phyloP scores from a whole-genome alignment of 2,113 vertebrate genomes.

The Irena cyanogastra region DNA sequence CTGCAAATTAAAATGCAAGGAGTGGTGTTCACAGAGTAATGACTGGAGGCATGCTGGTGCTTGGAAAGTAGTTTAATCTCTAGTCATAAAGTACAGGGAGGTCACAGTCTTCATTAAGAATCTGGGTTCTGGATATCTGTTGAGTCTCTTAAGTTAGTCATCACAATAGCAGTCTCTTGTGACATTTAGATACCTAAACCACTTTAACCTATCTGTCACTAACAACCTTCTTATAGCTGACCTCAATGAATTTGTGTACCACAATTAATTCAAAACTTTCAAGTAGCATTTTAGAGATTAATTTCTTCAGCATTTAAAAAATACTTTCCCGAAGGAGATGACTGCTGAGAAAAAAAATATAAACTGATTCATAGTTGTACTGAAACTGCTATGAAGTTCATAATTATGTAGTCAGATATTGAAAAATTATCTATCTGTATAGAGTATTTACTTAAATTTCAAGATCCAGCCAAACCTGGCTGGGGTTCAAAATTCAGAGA shows the following conservation, averaged over 20 bases:
- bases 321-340: background rate
- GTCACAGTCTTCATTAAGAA: background rate
- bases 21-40: background rate
- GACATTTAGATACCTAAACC: background rate
- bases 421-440: background rate
- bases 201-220: background rate
- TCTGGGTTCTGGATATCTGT: background rate
- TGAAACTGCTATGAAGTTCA: background rate
- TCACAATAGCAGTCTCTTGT: background rate
- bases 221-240: background rate
- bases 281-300: background rate
- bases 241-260: background rate
- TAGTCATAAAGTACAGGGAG: background rate
- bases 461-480: background rate
- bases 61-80: background rate
- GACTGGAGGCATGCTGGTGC: background rate
- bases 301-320: background rate
- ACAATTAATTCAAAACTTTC: background rate
- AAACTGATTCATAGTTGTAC: background rate
- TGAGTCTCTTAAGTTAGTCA: background rate
- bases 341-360: background rate
- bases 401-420: slow-evolving; percentile 44
- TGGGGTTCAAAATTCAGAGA: background rate
- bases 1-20: background rate
- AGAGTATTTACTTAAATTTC: background rate